Conservation (phyloP, 2,113 vertebrate species). For the Colaptes auratus region DNA sequence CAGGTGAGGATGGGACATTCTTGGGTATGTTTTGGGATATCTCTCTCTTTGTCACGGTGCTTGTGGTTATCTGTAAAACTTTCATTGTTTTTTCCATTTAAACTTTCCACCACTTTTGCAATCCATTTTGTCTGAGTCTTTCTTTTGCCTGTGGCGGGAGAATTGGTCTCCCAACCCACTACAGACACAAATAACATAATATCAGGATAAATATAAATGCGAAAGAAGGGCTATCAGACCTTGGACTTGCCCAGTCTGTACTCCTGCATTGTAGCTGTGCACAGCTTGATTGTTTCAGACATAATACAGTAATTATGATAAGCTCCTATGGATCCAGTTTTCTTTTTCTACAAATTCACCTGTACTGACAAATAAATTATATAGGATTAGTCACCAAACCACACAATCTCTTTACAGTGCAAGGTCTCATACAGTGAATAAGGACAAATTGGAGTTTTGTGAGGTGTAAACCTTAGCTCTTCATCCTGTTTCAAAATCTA, state of each 20-base stretch:
- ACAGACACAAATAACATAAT: accelerated
- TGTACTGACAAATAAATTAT: not conserved
- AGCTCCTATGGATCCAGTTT: not conserved
- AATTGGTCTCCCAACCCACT: too few relatives aligned
- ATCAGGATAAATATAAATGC: not conserved
- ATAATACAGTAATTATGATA: not conserved
- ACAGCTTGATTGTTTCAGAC: not conserved
- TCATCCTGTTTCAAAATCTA: not conserved
- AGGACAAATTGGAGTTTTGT: not conserved
- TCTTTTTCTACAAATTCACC: not conserved
- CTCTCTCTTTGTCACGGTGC: too few relatives aligned
- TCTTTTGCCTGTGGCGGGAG: too few relatives aligned
- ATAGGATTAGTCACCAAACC: not conserved
- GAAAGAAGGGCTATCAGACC: not conserved
- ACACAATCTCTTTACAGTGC: not conserved
- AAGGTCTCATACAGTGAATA: not conserved
- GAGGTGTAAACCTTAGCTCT: not conserved
- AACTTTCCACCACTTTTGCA: too few relatives aligned
- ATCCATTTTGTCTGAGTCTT: too few relatives aligned
- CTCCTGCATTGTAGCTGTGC: not conserved
- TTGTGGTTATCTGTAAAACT: too few relatives aligned
- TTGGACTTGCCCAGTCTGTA: accelerated
- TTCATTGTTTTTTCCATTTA: too few relatives aligned
- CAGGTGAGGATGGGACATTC: too few relatives aligned
- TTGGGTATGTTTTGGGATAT: too few relatives aligned